Percentiles rank a stretch among this genome's conserved stretches.
phyloP scores from a whole-genome alignment of 2,797 vertebrate genomes.

The Melanogrammus aeglefinus region DNA sequence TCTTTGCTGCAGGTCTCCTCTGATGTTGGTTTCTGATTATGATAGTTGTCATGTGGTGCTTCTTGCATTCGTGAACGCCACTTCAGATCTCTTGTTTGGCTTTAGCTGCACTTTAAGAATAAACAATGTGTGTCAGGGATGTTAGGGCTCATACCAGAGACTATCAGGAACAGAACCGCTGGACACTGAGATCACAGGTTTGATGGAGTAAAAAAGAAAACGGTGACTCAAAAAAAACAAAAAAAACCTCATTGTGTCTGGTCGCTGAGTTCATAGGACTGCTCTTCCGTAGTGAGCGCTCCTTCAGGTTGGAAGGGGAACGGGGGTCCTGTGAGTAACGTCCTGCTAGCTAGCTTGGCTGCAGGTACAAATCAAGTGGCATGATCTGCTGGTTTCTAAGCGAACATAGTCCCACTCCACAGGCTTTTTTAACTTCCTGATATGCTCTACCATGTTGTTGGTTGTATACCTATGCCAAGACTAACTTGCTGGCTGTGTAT shows the following conservation, averaged over 20 bases:
- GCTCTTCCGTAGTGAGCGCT: not conserved
- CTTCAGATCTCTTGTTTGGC: not conserved
- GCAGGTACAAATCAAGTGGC: slow-evolving; percentile 4
- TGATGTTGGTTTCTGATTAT: not conserved
- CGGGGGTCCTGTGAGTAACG: not conserved
- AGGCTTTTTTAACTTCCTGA: not conserved
- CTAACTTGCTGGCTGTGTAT: no score
- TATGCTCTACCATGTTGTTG: not conserved
- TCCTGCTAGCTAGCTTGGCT: not conserved
- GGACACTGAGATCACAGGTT: not conserved
- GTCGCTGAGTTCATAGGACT: not conserved
- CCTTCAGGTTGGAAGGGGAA: not conserved
- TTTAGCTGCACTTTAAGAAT: not conserved
- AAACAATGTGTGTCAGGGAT: not conserved
- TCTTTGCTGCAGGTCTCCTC: not conserved
- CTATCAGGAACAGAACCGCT: slow-evolving; percentile 3
- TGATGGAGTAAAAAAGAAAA: not conserved
- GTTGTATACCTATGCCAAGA: not conserved
- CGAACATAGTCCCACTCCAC: not conserved
- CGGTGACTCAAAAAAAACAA: no score
- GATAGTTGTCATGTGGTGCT: not conserved
- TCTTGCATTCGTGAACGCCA: not conserved
- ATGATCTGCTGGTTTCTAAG: not conserved
- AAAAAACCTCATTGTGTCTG: no score
- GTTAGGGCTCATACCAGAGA: not conserved